phyloP scores from a whole-genome alignment of 2,888 invertebrate genomes.

The Caenorhabditis panamensis region DNA sequence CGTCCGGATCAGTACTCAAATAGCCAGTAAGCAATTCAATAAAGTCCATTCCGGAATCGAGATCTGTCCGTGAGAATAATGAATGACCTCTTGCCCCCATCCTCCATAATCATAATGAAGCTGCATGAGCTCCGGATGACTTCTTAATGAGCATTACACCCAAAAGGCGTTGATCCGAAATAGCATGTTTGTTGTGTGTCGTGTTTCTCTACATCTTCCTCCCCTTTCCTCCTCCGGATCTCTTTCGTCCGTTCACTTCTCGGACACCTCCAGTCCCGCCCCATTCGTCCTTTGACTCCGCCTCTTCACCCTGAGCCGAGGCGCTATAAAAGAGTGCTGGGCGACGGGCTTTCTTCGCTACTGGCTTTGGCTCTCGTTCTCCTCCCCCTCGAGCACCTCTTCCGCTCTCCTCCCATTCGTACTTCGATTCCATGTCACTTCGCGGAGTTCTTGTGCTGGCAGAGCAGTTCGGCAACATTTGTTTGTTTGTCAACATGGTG shows the following conservation, averaged over 20 bases:
- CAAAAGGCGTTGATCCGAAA: neutral
- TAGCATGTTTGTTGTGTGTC: neutral
- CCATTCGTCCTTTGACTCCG: conserved; percentile 10
- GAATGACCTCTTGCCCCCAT: neutral
- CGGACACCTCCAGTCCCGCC: conserved; percentile 14
- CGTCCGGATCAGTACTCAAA: too few species aligned
- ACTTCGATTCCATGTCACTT: neutral
- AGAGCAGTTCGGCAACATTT: too few species aligned
- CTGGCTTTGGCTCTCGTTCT: neutral
- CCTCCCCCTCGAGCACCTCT: neutral
- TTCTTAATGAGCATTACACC: neutral
- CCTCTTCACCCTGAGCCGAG: neutral
- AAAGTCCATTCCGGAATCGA: neutral
- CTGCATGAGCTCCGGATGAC: neutral
- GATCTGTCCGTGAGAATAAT: neutral
- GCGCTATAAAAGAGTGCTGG: conserved; percentile 16
- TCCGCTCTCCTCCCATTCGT: neutral
- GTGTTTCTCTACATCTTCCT: neutral
- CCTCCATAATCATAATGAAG: neutral
- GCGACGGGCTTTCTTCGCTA: conserved; percentile 5
- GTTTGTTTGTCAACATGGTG: too few species aligned
- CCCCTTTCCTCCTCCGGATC: neutral
- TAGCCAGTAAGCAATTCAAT: too few species aligned
- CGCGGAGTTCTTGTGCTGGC: neutral
- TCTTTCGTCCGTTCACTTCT: neutral